phyloP scores from a whole-genome alignment of 2,113 vertebrate species.

The Otolemur garnettii region DNA sequence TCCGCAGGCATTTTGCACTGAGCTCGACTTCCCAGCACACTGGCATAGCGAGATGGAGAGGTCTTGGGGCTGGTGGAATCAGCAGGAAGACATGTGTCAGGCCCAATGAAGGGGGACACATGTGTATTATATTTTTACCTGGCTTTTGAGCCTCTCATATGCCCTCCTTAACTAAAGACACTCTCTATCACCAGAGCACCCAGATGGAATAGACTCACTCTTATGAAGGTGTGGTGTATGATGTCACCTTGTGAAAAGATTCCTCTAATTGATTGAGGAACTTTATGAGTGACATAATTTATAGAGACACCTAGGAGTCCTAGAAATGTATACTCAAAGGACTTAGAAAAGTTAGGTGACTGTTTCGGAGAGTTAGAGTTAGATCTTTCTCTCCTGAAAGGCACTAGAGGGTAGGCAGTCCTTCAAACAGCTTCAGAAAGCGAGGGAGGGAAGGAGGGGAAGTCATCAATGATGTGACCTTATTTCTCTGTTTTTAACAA shows the following conservation, averaged over 20 bases:
- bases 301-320: not conserved
- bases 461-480: not conserved
- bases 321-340: not conserved
- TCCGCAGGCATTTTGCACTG: too few relatives aligned
- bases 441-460: too few relatives aligned
- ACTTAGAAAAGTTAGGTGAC: not conserved
- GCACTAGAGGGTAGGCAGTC: not conserved
- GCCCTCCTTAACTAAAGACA: not conserved
- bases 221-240: not conserved
- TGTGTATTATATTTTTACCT: not conserved
- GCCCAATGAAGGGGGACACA: rapidly evolving
- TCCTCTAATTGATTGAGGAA: not conserved
- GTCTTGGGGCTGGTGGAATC: not conserved
- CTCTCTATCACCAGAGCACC: not conserved
- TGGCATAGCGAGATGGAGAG: not conserved
- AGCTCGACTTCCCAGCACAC: not conserved
- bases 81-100: not conserved
- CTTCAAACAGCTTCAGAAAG: not conserved
- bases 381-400: not conserved
- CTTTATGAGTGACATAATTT: not conserved
- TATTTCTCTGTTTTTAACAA: not conserved
- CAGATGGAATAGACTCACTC: not conserved
- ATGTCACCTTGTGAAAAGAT: not conserved
- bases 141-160: not conserved
- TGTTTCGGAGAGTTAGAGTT: not conserved